Evolutionary conservation across 2,113 vertebrate species (phyloP).

Genomic region (Orientallactaga bullata): DNA sequence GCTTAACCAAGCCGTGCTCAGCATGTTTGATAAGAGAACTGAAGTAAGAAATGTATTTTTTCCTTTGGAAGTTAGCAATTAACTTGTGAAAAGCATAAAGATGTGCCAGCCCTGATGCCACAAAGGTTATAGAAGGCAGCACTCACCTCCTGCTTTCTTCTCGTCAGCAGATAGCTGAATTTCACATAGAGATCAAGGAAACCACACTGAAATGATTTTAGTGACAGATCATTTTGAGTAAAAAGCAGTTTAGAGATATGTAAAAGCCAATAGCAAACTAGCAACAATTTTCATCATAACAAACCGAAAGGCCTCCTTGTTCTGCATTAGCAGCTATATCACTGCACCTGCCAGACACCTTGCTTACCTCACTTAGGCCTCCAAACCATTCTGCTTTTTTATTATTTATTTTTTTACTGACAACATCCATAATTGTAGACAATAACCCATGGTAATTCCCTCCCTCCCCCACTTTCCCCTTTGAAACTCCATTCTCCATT

Average conservation of each 20-base stretch:
- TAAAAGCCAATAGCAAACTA: neutral
- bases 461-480: too few relatives aligned
- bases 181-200: constrained; percentile 19
- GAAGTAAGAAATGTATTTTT: constrained; percentile 78
- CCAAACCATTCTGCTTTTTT: neutral
- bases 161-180: neutral
- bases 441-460: too few relatives aligned
- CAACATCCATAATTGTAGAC: too few relatives aligned
- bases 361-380: neutral
- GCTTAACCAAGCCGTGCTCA: constrained; percentile 81
- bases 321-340: neutral
- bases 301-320: neutral
- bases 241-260: neutral
- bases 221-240: neutral
- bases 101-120: constrained; percentile 62
- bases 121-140: constrained; percentile 45
- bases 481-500: too few relatives aligned
- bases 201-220: neutral
- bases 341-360: neutral
- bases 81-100: constrained; percentile 83
- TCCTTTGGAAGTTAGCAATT: constrained; percentile 83
- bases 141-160: constrained; percentile 19
- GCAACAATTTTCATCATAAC: neutral
- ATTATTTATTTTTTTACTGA: too few relatives aligned
- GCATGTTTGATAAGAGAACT: constrained; percentile 84